phyloP scores from a whole-genome alignment of 2,113 vertebrate species.

The Cryptomyrus ogoouensis region DNA sequence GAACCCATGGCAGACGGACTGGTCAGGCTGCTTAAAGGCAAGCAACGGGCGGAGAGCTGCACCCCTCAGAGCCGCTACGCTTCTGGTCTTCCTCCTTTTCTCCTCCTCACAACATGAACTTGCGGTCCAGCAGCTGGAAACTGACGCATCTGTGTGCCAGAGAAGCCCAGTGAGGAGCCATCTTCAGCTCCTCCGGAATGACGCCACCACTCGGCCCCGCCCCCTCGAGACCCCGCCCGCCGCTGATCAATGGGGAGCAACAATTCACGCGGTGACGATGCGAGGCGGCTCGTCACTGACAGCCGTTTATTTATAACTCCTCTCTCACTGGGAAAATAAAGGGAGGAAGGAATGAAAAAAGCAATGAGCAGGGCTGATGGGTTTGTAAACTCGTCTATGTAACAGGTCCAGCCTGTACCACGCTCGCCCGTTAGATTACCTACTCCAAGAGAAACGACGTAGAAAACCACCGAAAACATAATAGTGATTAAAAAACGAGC shows the following conservation, averaged over 20 bases:
- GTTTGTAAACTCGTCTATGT: not conserved
- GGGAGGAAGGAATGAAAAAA: conserved; percentile 14
- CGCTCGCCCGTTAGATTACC: not conserved
- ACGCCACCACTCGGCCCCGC: conserved; percentile 50
- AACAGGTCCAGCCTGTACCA: not conserved
- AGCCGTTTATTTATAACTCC: conserved; percentile 44
- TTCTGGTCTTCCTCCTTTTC: conserved; percentile 26
- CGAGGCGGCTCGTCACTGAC: conserved; percentile 26
- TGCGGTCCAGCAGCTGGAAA: conserved; percentile 41
- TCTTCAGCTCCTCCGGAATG: conserved; percentile 38
- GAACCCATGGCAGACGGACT: conserved; percentile 65
- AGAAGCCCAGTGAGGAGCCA: conserved; percentile 38
- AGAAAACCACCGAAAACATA: not conserved
- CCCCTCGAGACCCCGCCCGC: conserved; percentile 30
- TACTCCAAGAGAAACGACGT: not conserved
- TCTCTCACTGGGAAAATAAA: conserved; percentile 21
- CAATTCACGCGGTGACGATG: conserved; percentile 26
- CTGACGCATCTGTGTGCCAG: conserved; percentile 55
- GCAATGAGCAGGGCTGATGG: not conserved
- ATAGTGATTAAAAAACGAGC: not conserved
- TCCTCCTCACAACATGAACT: conserved; percentile 33
- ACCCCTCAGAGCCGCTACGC: not conserved
- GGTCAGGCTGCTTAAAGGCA: not conserved
- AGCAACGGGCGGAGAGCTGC: not conserved
- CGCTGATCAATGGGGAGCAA: conserved; percentile 52